Conservation (phyloP, 2,797 vertebrate species). For the Apodemus agrarius region DNA sequence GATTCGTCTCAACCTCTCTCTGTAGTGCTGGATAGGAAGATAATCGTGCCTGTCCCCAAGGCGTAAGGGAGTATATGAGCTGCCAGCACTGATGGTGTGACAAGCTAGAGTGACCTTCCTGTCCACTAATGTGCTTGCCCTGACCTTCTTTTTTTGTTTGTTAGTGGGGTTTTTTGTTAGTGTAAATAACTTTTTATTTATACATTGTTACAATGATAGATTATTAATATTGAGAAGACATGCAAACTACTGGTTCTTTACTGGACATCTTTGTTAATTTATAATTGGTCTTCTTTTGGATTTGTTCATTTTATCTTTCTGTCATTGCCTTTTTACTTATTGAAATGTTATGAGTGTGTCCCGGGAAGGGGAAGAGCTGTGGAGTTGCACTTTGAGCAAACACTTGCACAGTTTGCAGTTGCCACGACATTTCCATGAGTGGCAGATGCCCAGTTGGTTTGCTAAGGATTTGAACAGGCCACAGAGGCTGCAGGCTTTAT, state of each 20-base stretch:
- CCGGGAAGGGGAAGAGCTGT: not conserved
- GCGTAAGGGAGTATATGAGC: not conserved
- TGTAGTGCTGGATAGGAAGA: not conserved
- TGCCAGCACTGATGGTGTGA: not conserved
- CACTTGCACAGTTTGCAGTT: not conserved
- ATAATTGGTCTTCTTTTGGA: not conserved
- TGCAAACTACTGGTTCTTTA: not conserved
- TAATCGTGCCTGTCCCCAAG: not conserved
- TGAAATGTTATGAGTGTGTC: constrained; percentile 46
- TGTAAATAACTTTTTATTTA: not conserved
- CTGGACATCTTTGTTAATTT: not conserved
- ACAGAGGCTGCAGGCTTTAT: not conserved
- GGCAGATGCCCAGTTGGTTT: not conserved
- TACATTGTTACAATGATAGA: not conserved
- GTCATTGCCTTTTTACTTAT: not conserved
- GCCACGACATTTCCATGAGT: not conserved
- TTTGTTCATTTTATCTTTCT: constrained; percentile 17
- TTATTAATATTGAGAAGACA: not conserved
- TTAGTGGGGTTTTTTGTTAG: not conserved
- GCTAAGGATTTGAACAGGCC: not conserved
- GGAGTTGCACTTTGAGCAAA: not conserved
- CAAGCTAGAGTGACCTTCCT: not conserved
- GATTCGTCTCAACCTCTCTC: constrained; percentile 26
- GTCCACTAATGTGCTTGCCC: not conserved
- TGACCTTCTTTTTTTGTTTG: too few relatives aligned